Evolutionary conservation across 23 tunicate species (phyloP), one percentile per base, ranked within the genome.

Genomic region (Trididemnum miniatum): DNA sequence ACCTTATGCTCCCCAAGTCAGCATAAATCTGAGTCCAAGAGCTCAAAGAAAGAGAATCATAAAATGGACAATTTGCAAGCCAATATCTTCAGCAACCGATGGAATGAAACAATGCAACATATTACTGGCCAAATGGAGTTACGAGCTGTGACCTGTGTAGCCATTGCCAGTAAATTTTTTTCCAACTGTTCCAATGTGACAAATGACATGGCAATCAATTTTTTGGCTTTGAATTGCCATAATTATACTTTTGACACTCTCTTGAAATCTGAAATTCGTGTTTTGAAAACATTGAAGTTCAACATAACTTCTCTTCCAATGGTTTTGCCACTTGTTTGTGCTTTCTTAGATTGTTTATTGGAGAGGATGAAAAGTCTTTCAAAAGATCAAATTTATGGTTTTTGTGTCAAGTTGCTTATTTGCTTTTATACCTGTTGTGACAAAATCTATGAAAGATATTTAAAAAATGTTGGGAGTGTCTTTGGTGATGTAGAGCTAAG

Each of bases 81-180:
- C 24, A 27, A 51, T 38, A 40, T 22, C 20, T 28, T 26, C 20
- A 33, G 66, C 38, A 86, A 51, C 1, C 78, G 67, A 51, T 86
- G 90, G 90, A 86, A 32, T 30, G 34, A 80, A 54, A 86, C 90
- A 25, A n/a, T 86, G n/a, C 76, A 80, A 23, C 90, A 86, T 49
- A 52, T 86, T 4, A 54, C 50, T 34, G 65, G 50, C 7, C 90
- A 86, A 67, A 86, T 79, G 90, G 78, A 79, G 32, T 37, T 86
- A 23, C 51, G 90, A 18, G 90, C 90, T 9, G 79, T 80, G 0
- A 66, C 90, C 24, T 65, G 83, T 26, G 57, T 86, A 39, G 57
- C 80, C 2, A 86, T 86, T 0, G 90, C 90, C 22, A 86, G 84
- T 35, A 86, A 86, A 39, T 18, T 67, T 66, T 31, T 51, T 37